Percentiles rank a stretch among this genome's conserved stretches.
These are phyloP conservation scores for Heliconius eleuchia DNA, from an alignment of 1,140 invertebrate genomes.

Conservation along the genomic window DNA sequence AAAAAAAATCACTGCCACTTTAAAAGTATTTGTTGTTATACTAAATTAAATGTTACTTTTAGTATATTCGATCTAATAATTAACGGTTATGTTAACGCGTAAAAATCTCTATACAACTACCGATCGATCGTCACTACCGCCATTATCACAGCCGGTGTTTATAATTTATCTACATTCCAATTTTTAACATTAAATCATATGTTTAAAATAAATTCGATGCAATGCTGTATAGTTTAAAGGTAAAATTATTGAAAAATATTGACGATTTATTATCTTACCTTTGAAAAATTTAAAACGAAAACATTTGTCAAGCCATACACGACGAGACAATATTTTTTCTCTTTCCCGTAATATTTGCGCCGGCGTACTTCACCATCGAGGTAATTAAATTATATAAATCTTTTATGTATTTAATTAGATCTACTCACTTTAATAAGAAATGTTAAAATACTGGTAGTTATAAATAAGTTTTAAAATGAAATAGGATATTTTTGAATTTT, in stretches of 20 bases:
- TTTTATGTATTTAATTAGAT: neutral
- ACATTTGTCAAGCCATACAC: conserved; percentile 8
- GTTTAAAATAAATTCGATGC: neutral
- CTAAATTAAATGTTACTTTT: neutral
- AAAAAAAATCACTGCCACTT: neutral
- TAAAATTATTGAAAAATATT: neutral
- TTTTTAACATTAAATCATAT: neutral
- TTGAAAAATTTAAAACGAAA: conserved; percentile 24
- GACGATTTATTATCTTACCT: conserved; percentile 17
- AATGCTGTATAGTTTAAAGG: neutral
- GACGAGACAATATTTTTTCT: conserved; percentile 24
- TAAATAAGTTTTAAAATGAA: neutral
- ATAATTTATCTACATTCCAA: conserved; percentile 23
- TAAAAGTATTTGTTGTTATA: neutral
- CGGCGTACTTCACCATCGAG: neutral
- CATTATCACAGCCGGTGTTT: conserved; percentile 28
- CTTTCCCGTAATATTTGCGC: conserved; percentile 20
- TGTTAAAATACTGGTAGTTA: neutral
- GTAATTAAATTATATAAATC: neutral
- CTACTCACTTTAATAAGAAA: neutral
- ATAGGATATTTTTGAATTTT: too few species aligned
- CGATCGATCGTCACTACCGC: conserved; percentile 31
- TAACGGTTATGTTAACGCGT: conserved; percentile 16
- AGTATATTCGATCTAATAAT: neutral
- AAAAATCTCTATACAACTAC: conserved; percentile 18